phyloP scores from a whole-genome alignment of 30 jellyfish, hydroid and myxozoan genomes.

The Rhopilema esculentum region DNA sequence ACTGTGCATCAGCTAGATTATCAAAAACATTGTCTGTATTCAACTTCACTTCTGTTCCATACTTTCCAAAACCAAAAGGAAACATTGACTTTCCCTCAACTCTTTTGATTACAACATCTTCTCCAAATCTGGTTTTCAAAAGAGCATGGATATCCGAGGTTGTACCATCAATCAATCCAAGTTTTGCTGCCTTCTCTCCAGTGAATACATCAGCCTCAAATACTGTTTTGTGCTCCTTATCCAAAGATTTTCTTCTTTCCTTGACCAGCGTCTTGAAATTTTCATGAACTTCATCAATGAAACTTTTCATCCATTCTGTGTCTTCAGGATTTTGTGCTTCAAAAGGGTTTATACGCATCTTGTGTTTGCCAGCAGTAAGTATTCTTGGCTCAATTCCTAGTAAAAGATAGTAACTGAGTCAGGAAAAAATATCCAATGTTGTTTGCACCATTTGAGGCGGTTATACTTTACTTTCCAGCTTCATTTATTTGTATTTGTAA shows the following conservation, averaged over 20 bases:
- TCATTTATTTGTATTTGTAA: too few species aligned
- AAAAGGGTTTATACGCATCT: slow-evolving; percentile 79
- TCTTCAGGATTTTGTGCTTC: slow-evolving; percentile 73
- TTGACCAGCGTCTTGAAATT: slow-evolving; percentile 73
- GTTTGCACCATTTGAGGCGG: too few species aligned
- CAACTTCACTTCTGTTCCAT: slow-evolving; percentile 22
- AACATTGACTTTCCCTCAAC: slow-evolving; percentile 28
- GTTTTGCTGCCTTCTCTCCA: slow-evolving; percentile 66
- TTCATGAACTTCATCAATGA: slow-evolving; percentile 57
- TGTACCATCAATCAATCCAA: slow-evolving; percentile 85
- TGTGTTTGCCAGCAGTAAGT: slow-evolving; percentile 81
- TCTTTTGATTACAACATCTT: slow-evolving; percentile 36
- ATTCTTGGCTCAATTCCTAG: slow-evolving; percentile 81
- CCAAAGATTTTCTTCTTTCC: slow-evolving; percentile 66
- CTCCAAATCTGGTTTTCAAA: slow-evolving; percentile 64
- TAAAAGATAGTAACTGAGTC: neutral
- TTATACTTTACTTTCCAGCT: too few species aligned
- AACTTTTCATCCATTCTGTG: slow-evolving; percentile 46
- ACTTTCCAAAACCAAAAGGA: slow-evolving; percentile 30
- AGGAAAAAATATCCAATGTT: neutral
- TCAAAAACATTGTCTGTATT: slow-evolving; percentile 22
- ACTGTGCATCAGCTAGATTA: slow-evolving; percentile 27
- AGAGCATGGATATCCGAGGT: slow-evolving; percentile 55
- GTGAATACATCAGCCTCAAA: slow-evolving; percentile 84
- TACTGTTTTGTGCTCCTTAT: slow-evolving; percentile 64